Percentiles rank a stretch among this genome's conserved stretches.
Conservation (phyloP, 2,888 invertebrate species). For the Oscheius sp. region DNA sequence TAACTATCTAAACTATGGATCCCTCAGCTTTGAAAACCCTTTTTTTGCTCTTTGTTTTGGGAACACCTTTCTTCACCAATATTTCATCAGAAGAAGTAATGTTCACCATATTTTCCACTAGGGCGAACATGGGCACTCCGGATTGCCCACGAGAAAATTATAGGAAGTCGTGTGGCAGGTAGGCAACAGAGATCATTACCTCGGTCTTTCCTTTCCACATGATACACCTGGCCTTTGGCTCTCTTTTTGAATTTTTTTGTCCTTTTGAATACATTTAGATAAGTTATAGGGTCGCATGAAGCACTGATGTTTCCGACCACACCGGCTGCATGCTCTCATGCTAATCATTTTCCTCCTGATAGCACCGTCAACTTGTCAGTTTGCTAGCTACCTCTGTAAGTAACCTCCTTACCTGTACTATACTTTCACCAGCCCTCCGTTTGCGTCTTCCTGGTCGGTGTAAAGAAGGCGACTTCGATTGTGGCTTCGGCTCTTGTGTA, state of each 20-base stretch:
- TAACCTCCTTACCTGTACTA: neutral
- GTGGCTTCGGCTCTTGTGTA: slow-evolving; percentile 63
- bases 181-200: slow-evolving; percentile 26
- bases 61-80: neutral
- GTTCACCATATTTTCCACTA: neutral
- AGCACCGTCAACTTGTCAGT: slow-evolving; percentile 21
- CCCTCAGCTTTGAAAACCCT: too few species aligned
- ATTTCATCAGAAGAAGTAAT: neutral
- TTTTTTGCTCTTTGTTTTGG: too few species aligned
- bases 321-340: slow-evolving; percentile 29
- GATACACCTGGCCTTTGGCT: slow-evolving; percentile 17
- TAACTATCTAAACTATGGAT: too few species aligned
- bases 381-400: slow-evolving; percentile 29
- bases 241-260: neutral
- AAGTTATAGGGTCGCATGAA: slow-evolving; percentile 19
- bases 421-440: slow-evolving; percentile 54
- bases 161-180: slow-evolving; percentile 30
- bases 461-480: slow-evolving; percentile 62
- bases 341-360: slow-evolving; percentile 28
- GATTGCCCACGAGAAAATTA: slow-evolving; percentile 18
- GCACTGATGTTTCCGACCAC: slow-evolving; percentile 25
- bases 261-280: neutral
- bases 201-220: neutral
- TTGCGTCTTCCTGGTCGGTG: slow-evolving; percentile 65
- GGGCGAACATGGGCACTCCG: neutral